Conservation (phyloP, 2,797 vertebrate species). For the Antennarius maculatus region DNA sequence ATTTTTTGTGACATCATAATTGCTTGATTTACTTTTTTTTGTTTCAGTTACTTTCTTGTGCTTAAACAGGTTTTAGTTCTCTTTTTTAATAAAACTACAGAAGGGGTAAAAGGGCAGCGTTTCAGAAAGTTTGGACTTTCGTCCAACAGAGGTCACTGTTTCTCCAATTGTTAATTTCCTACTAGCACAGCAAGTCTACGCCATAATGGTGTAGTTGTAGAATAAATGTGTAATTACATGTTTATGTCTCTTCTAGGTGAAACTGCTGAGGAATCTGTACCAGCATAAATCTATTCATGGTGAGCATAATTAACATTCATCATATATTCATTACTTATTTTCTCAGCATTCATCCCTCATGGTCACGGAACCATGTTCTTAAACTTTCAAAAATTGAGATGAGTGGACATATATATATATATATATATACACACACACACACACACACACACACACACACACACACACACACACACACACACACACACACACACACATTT, state of each 20-base stretch:
- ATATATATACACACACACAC: too few relatives aligned
- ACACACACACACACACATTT: too few relatives aligned
- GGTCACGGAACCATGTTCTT: not conserved
- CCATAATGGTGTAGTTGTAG: too few relatives aligned
- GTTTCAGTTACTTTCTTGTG: too few relatives aligned
- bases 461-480: too few relatives aligned
- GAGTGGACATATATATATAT: not conserved
- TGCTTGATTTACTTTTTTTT: too few relatives aligned
- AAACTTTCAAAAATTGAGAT: not conserved
- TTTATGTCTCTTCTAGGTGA: slow-evolving; percentile 37
- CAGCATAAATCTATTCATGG: slow-evolving; percentile 27
- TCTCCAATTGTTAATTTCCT: slow-evolving; percentile 3
- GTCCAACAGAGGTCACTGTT: slow-evolving; percentile 70
- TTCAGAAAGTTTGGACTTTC: not conserved
- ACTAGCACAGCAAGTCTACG: too few relatives aligned
- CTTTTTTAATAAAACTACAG: not conserved
- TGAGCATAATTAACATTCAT: slow-evolving; percentile 26
- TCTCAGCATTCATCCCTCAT: not conserved
- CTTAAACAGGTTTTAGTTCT: too few relatives aligned
- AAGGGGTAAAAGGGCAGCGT: not conserved
- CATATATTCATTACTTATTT: not conserved
- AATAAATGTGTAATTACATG: not conserved
- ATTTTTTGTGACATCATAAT: too few relatives aligned
- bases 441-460: too few relatives aligned
- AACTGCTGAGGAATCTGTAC: slow-evolving; percentile 20